Percentiles rank a stretch among this genome's conserved stretches.
Evolutionary conservation across 1,140 invertebrate species (phyloP).

Genomic region (Leptestheria dahalacensis): DNA sequence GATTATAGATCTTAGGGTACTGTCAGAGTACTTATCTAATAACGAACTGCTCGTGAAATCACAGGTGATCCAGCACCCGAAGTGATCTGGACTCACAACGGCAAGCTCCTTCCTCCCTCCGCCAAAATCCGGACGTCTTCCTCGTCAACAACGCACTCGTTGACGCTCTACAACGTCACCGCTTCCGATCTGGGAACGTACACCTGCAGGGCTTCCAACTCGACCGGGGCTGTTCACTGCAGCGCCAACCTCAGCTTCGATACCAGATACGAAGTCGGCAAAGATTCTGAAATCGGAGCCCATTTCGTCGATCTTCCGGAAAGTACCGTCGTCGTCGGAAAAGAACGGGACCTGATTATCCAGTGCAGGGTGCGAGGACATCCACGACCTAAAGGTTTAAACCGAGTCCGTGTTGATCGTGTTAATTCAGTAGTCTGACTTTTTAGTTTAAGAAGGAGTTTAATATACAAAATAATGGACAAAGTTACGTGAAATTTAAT

Average conservation of each 20-base stretch:
- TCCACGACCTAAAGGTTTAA: constrained; percentile 60
- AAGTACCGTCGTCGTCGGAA: constrained; percentile 49
- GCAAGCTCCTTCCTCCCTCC: constrained; percentile 25
- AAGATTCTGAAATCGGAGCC: constrained; percentile 40
- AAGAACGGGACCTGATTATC: constrained; percentile 61
- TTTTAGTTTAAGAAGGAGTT: too few relatives aligned
- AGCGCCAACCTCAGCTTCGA: constrained; percentile 21
- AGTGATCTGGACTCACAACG: constrained; percentile 54
- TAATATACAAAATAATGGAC: too few relatives aligned
- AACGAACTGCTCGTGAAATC: constrained; percentile 11
- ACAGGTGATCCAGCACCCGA: constrained; percentile 37
- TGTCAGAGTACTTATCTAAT: background rate
- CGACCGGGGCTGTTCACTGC: constrained; percentile 29
- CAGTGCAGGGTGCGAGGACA: constrained; percentile 61
- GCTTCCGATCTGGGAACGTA: constrained; percentile 33
- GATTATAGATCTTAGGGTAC: too few relatives aligned
- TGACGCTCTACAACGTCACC: constrained; percentile 37
- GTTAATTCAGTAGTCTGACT: too few relatives aligned
- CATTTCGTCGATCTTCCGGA: constrained; percentile 60
- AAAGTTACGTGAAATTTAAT: too few relatives aligned
- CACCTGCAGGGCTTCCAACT: constrained; percentile 35
- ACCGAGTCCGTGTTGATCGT: too few relatives aligned
- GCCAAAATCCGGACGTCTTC: constrained; percentile 33
- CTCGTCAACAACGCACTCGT: constrained; percentile 22
- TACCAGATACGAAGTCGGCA: constrained; percentile 26